A percentile compares a stretch with the other conserved stretches of the same genome.
Conservation (phyloP, 2,113 vertebrate species). For the Phaetusa simplex region DNA sequence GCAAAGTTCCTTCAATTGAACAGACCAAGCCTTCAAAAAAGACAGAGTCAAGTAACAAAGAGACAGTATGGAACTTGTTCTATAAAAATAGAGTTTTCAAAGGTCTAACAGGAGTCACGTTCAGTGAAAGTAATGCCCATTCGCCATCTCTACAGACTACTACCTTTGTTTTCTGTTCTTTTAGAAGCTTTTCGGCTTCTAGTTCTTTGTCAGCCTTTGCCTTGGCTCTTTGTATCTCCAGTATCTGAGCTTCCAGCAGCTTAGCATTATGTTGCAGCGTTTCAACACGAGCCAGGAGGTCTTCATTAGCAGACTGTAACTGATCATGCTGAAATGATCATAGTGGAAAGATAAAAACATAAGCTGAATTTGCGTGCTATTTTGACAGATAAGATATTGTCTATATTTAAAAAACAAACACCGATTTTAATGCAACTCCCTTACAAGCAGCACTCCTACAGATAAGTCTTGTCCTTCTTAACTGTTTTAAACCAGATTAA, state of each 20-base stretch:
- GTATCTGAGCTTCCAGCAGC: slow-evolving; percentile 84
- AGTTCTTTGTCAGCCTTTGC: slow-evolving; percentile 83
- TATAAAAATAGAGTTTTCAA: background rate
- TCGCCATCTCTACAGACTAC: background rate
- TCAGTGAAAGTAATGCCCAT: background rate
- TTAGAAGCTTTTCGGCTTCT: slow-evolving; percentile 85
- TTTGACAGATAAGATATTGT: background rate
- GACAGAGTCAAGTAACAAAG: background rate
- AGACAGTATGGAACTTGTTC: background rate
- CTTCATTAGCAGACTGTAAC: slow-evolving; percentile 84
- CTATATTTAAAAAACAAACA: background rate
- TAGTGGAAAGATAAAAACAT: background rate
- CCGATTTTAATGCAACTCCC: background rate
- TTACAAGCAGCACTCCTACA: background rate
- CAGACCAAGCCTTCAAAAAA: background rate
- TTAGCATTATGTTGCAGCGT: slow-evolving; percentile 80
- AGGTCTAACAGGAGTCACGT: background rate
- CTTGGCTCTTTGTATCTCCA: slow-evolving; percentile 84
- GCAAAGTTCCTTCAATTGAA: background rate
- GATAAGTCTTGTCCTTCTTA: background rate
- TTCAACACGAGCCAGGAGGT: slow-evolving; percentile 80
- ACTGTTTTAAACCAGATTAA: background rate
- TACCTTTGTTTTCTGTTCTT: slow-evolving; percentile 94
- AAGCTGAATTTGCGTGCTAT: background rate
- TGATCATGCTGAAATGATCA: slow-evolving; percentile 80